Evolutionary conservation across 2,888 invertebrate species (phyloP).

Genomic region (Hipparchia semele): DNA sequence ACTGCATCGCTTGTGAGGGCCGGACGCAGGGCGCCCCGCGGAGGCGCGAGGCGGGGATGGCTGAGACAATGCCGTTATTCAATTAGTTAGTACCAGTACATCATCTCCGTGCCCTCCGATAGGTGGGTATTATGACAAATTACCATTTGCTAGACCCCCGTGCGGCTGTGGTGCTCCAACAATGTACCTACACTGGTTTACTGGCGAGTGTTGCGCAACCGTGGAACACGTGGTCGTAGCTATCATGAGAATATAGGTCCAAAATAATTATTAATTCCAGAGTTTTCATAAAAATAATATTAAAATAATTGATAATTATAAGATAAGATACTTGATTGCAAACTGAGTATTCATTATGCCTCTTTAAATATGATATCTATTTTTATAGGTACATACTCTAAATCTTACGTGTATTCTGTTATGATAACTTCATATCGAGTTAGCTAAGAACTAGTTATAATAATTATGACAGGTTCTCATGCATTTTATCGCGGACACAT

Average conservation of each 20-base stretch:
- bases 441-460: slow-evolving; percentile 2
- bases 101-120: background rate
- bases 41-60: background rate
- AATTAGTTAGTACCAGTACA: background rate
- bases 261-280: too few species aligned
- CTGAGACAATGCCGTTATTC: slow-evolving; percentile 15
- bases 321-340: too few species aligned
- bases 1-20: background rate
- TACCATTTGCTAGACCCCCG: background rate
- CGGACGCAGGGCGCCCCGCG: background rate
- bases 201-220: background rate
- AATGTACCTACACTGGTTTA: background rate
- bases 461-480: slow-evolving; percentile 8
- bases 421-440: background rate
- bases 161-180: background rate
- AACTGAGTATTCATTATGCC: too few species aligned
- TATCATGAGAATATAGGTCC: background rate
- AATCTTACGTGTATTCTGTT: background rate
- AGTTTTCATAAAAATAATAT: too few species aligned
- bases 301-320: too few species aligned
- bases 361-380: too few species aligned
- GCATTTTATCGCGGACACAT: background rate
- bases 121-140: slow-evolving; percentile 1
- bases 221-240: background rate
- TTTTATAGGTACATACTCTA: background rate